Base-by-base conservation (phyloP, 2,797 vertebrate species). In the Ctenochaetus hawaiiensis region DNA sequence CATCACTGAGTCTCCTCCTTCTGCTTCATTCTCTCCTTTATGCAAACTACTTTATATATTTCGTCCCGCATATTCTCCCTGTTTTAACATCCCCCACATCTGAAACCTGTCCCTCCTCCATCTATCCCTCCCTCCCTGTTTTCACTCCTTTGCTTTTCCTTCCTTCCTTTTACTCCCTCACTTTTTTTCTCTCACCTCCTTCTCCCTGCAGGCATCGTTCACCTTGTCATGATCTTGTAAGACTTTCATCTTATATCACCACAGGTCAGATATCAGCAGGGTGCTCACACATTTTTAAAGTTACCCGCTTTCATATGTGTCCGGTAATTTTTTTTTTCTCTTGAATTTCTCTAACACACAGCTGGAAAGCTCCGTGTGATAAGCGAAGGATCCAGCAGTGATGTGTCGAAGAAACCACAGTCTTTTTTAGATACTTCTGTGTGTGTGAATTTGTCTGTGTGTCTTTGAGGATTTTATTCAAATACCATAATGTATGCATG, bases 401-500 rank as follows among this genome's bases (percentile, higher is more conserved):
- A 73, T 22, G 12, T 57, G 45, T 69, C 1, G 0, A 23, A 62
- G 49, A 76, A 23, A 39, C 52, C 14, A 6, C 17, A 41, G 56
- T 72, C 34, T 49, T 45, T 80, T 54, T 69, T 54, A 43, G 37
- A 63, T 56, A 39, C 44, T 9, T 22, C 45, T 18, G 14, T 57
- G 44, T 57, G 44, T 68, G 57, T 74, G 48, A 39, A 49, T 20
- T 18, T 2, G 37, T 60, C 51, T 39, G 18, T n/a, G 56, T n/a
- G 48, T 18, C 39, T 20, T 52, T 39, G 37, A 41, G 57, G 13
- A n/a, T 61, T 74, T 62, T 45, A n/a, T 49, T 61, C 41, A 53
- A 79, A 77, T 41, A 34, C 65, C 49, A 41, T 64, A 73, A 85
- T 76, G 71, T 74, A 83, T 87, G 78, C 78, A 62, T 47, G 23